Base-by-base conservation (phyloP, 2,888 invertebrate species). In the Hyposoter didymator region DNA sequence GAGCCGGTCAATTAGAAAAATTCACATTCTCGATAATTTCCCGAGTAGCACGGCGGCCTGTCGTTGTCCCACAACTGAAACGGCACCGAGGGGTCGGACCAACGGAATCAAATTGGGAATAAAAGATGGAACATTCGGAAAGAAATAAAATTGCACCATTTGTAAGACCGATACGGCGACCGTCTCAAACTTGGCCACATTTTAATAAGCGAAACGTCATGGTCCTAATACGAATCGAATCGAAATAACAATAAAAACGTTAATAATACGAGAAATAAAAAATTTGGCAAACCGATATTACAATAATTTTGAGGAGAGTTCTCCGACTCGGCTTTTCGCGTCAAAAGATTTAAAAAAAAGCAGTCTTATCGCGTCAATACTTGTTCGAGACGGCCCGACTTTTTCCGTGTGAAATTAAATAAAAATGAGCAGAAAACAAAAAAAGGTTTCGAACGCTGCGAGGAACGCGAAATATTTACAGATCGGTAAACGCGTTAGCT, bases 391-490 rank as follows among this genome's bases (percentile, higher is more conserved):
- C 64, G n/a, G 35, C 6, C 32, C 45, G 45, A 35, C 19, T 47
- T 19, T 64, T n/a, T n/a, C 19, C 49, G 8, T 14, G 32, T 19
- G 19, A 12, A 64, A 47, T 10, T 35, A 35, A 52, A 59, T n/a
- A n/a, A n/a, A n/a, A n/a, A n/a, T n/a, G n/a, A n/a, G n/a, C n/a
- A n/a, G n/a, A n/a, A n/a, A n/a, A n/a, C n/a, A n/a, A 32, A 59
- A 28, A 69, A 8, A 64, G 7, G 22, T 10, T 47, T 7, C 66
- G 4, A 73, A 80, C 28, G 82, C 82, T 67, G 84, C 74, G 78
- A n/a, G 74, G 52, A 81, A 84, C 62, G 39, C 59, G 78, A 74
- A 84, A 84, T 84, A 86, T 84, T 80, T 86, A 84, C 84, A 83
- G 5, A 84, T 73, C 64, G 78, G 39, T 78, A 49, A 67, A 55